Evolutionary conservation across 1,140 invertebrate genomes (phyloP).

Genomic region (Nebria ingens): DNA sequence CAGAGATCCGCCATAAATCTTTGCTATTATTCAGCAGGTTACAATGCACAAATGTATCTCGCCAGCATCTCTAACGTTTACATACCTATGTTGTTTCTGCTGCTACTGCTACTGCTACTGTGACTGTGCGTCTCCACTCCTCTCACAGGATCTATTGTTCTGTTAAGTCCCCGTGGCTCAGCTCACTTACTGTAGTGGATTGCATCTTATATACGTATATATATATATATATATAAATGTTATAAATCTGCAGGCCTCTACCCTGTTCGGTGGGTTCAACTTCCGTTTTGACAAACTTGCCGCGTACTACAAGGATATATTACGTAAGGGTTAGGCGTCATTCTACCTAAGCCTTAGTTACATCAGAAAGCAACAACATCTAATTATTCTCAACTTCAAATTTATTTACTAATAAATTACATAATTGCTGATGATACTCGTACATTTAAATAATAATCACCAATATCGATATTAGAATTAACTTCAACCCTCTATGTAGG

Average conservation of each 20-base stretch:
- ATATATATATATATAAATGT: conserved; percentile 1
- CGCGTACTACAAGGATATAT: conserved; percentile 18
- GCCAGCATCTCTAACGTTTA: conserved; percentile 21
- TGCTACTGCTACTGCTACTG: too few relatives aligned
- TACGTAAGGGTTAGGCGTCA: conserved; percentile 6
- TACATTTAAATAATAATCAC: too few relatives aligned
- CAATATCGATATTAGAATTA: too few relatives aligned
- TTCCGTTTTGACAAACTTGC: conserved; percentile 27
- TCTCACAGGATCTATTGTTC: conserved; percentile 27
- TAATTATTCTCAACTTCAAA: too few relatives aligned
- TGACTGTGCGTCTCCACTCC: too few relatives aligned
- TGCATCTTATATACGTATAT: background rate
- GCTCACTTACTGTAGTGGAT: conserved; percentile 18
- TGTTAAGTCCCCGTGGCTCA: background rate
- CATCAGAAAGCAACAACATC: too few relatives aligned
- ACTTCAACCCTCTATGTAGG: too few relatives aligned
- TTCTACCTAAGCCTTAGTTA: too few relatives aligned
- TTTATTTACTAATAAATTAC: too few relatives aligned
- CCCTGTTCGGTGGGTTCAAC: conserved; percentile 16
- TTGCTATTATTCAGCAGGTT: conserved; percentile 26
- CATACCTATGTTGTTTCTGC: conserved; percentile 29
- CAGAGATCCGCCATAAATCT: conserved; percentile 26
- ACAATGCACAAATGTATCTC: conserved; percentile 21
- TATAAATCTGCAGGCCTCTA: too few relatives aligned
- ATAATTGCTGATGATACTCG: too few relatives aligned